A percentile compares a stretch with the other conserved stretches of the same genome.
These are phyloP conservation scores for Actias luna DNA, from an alignment of 2,888 invertebrate species.

Conservation along the genomic window DNA sequence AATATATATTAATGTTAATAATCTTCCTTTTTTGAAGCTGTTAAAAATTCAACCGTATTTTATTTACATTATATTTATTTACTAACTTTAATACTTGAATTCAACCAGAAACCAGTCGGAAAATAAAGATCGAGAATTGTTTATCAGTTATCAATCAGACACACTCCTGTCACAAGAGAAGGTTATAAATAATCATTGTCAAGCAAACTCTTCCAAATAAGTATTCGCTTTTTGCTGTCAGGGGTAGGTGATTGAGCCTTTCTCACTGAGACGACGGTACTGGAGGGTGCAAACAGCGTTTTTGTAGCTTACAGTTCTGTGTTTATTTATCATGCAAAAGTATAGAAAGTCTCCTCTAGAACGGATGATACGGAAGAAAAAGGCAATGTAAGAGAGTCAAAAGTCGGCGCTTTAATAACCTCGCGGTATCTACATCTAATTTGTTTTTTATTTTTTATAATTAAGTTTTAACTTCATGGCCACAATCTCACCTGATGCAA, in stretches of 20 bases:
- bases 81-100: no score
- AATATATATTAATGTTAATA: no score
- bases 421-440: background rate
- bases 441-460: no score
- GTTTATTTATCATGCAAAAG: conserved; percentile 57
- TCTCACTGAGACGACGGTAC: conserved; percentile 48
- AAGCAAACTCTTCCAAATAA: conserved; percentile 41
- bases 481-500: no score
- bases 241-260: conserved; percentile 68
- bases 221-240: conserved; percentile 52
- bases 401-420: conserved; percentile 4
- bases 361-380: conserved; percentile 26
- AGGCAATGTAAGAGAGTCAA: background rate
- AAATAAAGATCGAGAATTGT: background rate
- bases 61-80: no score
- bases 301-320: conserved; percentile 53
- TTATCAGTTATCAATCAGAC: conserved; percentile 21
- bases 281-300: conserved; percentile 57
- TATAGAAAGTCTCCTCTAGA: conserved; percentile 39
- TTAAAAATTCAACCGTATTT: no score
- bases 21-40: no score
- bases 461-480: no score
- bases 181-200: conserved; percentile 54
- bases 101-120: background rate
- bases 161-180: conserved; percentile 51